Evolutionary conservation across 2,797 vertebrate genomes (phyloP), one percentile per base, ranked within the genome.

Genomic region (Columba guinea): DNA sequence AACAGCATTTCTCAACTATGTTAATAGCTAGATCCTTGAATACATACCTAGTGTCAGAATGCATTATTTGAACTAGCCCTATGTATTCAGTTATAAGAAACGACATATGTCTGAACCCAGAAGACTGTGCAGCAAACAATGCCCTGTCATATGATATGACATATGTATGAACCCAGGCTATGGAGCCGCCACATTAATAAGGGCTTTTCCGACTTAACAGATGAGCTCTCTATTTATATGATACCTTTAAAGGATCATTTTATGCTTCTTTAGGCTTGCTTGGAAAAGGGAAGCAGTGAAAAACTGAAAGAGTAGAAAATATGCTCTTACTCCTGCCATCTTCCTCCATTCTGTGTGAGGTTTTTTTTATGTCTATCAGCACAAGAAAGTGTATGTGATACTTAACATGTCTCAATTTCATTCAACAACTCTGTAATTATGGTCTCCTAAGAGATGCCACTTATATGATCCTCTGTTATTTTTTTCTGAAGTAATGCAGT

Each of bases 121-220:
- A 93, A 96, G 76, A 75, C 69, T 92, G n/a, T 77, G 70, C 77
- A 91, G 93, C 49, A 81, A 96, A 95, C 67, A 86, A 26, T 87
- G 35, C 39, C 87, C 62, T 97, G 78, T 96, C 95, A 75, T 60
- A 87, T 35, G 41, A 95, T 53, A 84, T 88, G 90, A 86, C 94
- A 90, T 95, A 94, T 97, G 91, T 64, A 71, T 96, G 84, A 49
- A 90, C 48, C 20, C 84, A 46, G 91, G 93, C 92, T 93, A 91
- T 84, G 67, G 83, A 96, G 91, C 81, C 7, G 46, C 81, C 79
- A 93, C 68, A 95, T 96, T 96, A 96, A 91, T 96, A 96, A 95
- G 90, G 67, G 62, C 60, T 67, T 82, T 84, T 89, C 91, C 88
- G 93, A 89, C 67, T 95, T 95, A 96, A 95, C 79, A 95, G 80